Conservation (phyloP, 2,797 vertebrate species). For the Smutsia temminckii region DNA sequence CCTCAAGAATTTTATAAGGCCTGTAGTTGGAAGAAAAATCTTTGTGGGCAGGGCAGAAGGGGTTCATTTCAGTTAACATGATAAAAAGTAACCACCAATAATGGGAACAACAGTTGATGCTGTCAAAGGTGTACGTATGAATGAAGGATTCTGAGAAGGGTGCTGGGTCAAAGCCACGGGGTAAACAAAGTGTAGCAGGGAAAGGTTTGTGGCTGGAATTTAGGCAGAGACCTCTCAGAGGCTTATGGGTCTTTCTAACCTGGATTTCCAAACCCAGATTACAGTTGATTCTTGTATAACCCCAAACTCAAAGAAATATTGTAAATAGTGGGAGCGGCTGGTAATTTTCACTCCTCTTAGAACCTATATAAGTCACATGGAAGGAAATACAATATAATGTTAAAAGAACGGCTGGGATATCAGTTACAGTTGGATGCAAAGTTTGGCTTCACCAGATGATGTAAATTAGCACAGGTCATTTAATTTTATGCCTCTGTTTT, state of each 20-base stretch:
- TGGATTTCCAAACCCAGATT: slow-evolving; percentile 13
- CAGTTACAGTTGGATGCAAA: background rate
- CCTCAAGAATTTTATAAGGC: slow-evolving; percentile 6
- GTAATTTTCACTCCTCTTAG: background rate
- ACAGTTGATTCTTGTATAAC: background rate
- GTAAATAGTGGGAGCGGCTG: background rate
- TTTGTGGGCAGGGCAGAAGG: fast-evolving
- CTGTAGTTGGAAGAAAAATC: background rate
- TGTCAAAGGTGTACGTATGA: background rate
- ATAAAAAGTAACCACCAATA: background rate
- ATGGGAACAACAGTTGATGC: background rate
- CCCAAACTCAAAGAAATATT: background rate
- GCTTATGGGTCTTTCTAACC: background rate
- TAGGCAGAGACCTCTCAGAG: background rate
- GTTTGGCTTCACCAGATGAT: background rate
- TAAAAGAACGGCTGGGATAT: background rate
- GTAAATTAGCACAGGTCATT: background rate
- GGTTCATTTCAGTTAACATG: background rate
- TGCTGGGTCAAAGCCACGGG: background rate
- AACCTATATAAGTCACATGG: background rate
- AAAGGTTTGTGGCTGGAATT: background rate
- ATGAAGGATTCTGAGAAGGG: background rate
- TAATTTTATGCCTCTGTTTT: background rate
- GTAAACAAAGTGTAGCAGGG: background rate
- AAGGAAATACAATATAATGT: background rate